Conservation (phyloP, 2,113 vertebrate genomes). For the Piaya cayana region DNA sequence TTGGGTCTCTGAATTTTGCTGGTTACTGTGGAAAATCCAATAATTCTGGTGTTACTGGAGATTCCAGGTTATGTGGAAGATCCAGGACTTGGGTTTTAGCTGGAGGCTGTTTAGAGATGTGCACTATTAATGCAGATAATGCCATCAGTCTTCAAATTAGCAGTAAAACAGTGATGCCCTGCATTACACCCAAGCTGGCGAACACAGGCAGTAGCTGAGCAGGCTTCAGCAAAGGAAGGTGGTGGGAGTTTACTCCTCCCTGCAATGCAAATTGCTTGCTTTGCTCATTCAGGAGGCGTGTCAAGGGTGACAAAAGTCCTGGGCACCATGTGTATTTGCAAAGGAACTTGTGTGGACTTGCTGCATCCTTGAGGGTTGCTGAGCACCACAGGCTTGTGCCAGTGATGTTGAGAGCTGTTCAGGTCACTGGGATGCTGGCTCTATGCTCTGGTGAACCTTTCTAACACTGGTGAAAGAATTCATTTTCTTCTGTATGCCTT, state of each 20-base stretch:
- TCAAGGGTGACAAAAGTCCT: not conserved
- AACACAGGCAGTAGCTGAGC: not conserved
- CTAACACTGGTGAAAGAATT: not conserved
- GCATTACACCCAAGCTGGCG: not conserved
- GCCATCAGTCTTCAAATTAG: fast-evolving
- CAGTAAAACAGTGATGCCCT: not conserved
- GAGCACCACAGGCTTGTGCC: not conserved
- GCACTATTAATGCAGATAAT: not conserved
- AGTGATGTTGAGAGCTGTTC: fast-evolving
- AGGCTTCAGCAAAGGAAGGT: not conserved
- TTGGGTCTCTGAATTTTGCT: not conserved
- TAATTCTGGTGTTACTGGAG: not conserved
- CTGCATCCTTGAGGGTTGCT: not conserved
- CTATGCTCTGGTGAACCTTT: not conserved
- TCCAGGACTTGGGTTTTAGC: not conserved
- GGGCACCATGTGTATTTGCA: not conserved
- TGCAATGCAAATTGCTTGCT: not conserved
- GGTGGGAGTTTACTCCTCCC: not conserved
- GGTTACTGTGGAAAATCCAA: not conserved
- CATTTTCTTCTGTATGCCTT: not conserved
- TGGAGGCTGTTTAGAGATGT: not conserved
- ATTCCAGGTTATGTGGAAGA: not conserved
- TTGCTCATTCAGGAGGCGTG: not conserved
- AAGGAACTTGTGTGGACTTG: not conserved
- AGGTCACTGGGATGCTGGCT: not conserved